A percentile compares a stretch with the other conserved stretches of the same genome.
Conservation (phyloP, 2,797 vertebrate species). For the Sebastes umbrosus region DNA sequence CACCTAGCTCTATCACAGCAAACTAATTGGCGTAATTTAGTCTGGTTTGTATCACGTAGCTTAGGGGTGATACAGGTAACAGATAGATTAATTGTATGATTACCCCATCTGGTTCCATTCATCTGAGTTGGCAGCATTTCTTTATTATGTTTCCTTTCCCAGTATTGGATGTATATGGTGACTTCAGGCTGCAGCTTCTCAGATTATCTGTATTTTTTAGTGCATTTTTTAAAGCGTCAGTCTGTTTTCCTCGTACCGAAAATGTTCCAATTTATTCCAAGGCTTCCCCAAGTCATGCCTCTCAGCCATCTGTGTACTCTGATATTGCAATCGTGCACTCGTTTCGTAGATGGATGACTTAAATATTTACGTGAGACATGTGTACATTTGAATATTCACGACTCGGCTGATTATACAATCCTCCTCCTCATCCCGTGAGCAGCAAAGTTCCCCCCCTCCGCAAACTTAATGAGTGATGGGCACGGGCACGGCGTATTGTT, state of each 20-base stretch:
- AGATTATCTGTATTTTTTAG: conserved; percentile 4
- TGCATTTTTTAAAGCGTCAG: not conserved
- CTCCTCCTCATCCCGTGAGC: conserved; percentile 21
- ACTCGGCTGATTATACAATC: conserved; percentile 32
- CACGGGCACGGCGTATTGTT: not conserved
- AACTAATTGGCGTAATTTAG: conserved; percentile 72
- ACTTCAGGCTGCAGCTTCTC: conserved; percentile 2
- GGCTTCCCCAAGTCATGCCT: conserved; percentile 32
- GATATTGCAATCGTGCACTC: conserved; percentile 20
- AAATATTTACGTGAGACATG: conserved; percentile 59
- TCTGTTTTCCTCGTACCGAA: conserved; percentile 20
- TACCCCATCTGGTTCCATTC: conserved; percentile 50
- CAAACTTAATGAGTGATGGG: conserved; percentile 52
- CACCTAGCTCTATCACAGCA: conserved; percentile 48
- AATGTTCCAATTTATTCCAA: conserved; percentile 34
- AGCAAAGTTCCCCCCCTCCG: not conserved
- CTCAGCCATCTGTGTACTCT: conserved; percentile 47
- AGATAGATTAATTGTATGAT: conserved; percentile 69
- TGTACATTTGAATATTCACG: conserved; percentile 56
- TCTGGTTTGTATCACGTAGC: conserved; percentile 61
- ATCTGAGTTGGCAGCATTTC: conserved; percentile 9
- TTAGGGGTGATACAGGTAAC: conserved; percentile 63
- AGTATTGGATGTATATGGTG: not conserved
- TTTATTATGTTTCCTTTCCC: not conserved
- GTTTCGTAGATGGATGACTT: conserved; percentile 30